Percentiles rank a stretch among this genome's conserved stretches.
These are phyloP conservation scores for Maccullochella peelii DNA, from an alignment of 2,113 vertebrate species.

Conservation along the genomic window DNA sequence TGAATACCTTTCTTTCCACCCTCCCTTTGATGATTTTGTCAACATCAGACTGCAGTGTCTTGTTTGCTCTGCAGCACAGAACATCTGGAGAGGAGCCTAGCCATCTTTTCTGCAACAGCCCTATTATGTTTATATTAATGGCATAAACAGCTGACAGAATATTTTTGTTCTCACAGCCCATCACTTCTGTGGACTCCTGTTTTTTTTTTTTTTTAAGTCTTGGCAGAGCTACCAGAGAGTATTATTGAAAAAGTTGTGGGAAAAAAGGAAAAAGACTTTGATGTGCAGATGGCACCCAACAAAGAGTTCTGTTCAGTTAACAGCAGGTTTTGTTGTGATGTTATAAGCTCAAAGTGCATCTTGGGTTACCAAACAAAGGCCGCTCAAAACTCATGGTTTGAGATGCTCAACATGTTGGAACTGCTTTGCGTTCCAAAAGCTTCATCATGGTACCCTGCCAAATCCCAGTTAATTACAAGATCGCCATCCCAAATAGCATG, in stretches of 20 bases:
- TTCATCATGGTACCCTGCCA: constrained; percentile 59
- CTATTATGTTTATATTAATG: constrained; percentile 58
- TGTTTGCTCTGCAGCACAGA: constrained; percentile 49
- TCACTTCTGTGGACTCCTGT: constrained; percentile 32
- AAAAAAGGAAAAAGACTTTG: constrained; percentile 46
- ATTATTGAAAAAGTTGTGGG: constrained; percentile 43
- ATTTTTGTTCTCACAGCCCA: constrained; percentile 48
- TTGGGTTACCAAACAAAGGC: constrained; percentile 69
- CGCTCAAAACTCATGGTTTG: constrained; percentile 47
- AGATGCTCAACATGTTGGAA: constrained; percentile 60
- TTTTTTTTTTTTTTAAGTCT: constrained; percentile 30
- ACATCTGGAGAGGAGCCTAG: constrained; percentile 56
- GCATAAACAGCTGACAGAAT: constrained; percentile 50
- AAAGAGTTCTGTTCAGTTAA: constrained; percentile 46
- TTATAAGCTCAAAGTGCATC: constrained; percentile 59
- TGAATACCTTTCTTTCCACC: constrained; percentile 47
- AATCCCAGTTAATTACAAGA: constrained; percentile 77
- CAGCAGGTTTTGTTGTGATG: constrained; percentile 71
- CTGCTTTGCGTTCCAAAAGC: constrained; percentile 59
- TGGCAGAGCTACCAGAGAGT: constrained; percentile 45
- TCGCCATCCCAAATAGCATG: constrained; percentile 65
- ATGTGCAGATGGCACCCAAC: constrained; percentile 65
- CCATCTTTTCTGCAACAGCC: constrained; percentile 17
- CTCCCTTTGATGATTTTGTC: constrained; percentile 63
- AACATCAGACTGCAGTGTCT: constrained; percentile 40